phyloP scores from a whole-genome alignment of 2,888 invertebrate species.

The Drosophila suboccidentalis region DNA sequence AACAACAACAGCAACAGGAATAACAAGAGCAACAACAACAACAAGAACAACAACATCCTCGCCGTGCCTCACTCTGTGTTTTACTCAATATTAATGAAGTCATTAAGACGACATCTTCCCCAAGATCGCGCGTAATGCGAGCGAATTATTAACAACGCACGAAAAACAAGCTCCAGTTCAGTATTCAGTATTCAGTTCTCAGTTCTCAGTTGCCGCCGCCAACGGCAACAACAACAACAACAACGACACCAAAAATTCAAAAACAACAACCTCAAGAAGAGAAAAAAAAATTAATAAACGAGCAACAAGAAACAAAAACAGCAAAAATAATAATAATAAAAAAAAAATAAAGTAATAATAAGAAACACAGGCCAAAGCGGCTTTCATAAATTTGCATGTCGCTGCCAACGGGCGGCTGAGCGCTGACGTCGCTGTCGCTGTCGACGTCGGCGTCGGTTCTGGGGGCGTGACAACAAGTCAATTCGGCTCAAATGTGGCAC shows the following conservation, averaged over 20 bases:
- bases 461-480: slow-evolving; percentile 81
- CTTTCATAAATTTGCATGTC: slow-evolving; percentile 82
- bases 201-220: slow-evolving; percentile 12
- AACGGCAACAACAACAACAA: slow-evolving; percentile 31
- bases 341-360: slow-evolving; percentile 7
- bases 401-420: slow-evolving; percentile 46
- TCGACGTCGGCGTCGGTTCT: slow-evolving; percentile 38
- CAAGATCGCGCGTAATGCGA: slow-evolving; percentile 81
- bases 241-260: slow-evolving; percentile 19
- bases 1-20: background rate
- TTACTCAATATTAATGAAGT: slow-evolving; percentile 82
- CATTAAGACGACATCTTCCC: slow-evolving; percentile 81
- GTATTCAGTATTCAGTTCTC: slow-evolving; percentile 5
- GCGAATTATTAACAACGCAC: slow-evolving; percentile 79
- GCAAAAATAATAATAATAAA: slow-evolving; percentile 28
- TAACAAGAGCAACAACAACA: background rate
- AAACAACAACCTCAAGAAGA: slow-evolving; percentile 13
- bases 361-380: slow-evolving; percentile 62
- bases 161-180: slow-evolving; percentile 70
- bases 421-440: slow-evolving; percentile 13
- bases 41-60: slow-evolving; percentile 3
- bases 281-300: slow-evolving; percentile 47
- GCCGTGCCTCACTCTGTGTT: slow-evolving; percentile 57
- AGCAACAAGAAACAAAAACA: slow-evolving; percentile 36
- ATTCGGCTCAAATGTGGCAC: slow-evolving; percentile 67